Conservation (phyloP, 2,888 invertebrate species). For the Scaptomyza tumidula region DNA sequence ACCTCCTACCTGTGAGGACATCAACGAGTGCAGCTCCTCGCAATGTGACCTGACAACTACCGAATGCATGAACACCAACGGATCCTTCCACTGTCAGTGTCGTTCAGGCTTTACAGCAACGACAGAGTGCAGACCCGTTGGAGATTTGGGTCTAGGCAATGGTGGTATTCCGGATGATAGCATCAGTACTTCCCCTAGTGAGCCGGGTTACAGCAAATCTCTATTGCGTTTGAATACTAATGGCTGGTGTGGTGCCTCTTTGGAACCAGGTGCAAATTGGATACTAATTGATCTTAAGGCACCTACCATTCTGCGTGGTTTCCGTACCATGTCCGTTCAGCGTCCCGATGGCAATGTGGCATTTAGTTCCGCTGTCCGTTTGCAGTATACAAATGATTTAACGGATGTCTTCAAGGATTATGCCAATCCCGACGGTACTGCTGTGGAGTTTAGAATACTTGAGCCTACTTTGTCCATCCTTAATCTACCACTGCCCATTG, state of each 20-base stretch:
- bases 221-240: slow-evolving; percentile 93
- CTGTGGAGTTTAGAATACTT: slow-evolving; percentile 95
- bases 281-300: slow-evolving; percentile 94
- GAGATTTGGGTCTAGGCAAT: slow-evolving; percentile 91
- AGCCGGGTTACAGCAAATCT: slow-evolving; percentile 92
- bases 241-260: slow-evolving; percentile 95
- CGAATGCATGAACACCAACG: slow-evolving; percentile 94
- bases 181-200: slow-evolving; percentile 92
- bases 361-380: slow-evolving; percentile 94
- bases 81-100: slow-evolving; percentile 95
- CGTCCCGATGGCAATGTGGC: slow-evolving; percentile 93
- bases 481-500: slow-evolving; percentile 95
- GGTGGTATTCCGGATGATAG: slow-evolving; percentile 96
- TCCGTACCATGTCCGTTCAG: slow-evolving; percentile 94
- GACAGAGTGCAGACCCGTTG: slow-evolving; percentile 94
- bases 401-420: slow-evolving; percentile 96
- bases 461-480: slow-evolving; percentile 96
- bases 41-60: slow-evolving; percentile 96
- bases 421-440: slow-evolving; percentile 95
- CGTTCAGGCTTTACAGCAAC: slow-evolving; percentile 92
- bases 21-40: slow-evolving; percentile 94
- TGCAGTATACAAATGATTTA: slow-evolving; percentile 93
- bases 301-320: slow-evolving; percentile 94
- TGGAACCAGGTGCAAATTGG: slow-evolving; percentile 95
- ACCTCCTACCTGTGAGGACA: slow-evolving; percentile 95